Evolutionary conservation across 2,888 invertebrate species (phyloP).

Genomic region (Listrodromus nycthemerus): DNA sequence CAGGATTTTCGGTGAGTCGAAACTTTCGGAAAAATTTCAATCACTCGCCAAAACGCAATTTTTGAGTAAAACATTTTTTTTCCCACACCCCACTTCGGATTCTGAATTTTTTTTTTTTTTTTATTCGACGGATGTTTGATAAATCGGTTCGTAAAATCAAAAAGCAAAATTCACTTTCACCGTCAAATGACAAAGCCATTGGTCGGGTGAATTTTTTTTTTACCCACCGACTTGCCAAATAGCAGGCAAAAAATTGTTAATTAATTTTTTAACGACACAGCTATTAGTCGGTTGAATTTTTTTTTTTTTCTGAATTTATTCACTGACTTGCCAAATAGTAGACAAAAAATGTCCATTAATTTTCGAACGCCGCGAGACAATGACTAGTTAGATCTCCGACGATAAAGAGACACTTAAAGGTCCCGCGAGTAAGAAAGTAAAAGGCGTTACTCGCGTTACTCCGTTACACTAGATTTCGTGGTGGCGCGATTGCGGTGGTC

Average conservation of each 20-base stretch:
- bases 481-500: slow-evolving; percentile 11
- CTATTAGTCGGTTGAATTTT: neutral
- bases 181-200: neutral
- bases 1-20: neutral
- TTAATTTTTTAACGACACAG: slow-evolving; percentile 40
- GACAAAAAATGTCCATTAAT: slow-evolving; percentile 44
- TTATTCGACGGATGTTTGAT: neutral
- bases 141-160: neutral
- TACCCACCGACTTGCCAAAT: neutral
- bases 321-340: neutral
- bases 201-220: neutral
- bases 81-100: no score
- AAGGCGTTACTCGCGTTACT: slow-evolving; percentile 27
- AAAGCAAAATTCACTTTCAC: neutral
- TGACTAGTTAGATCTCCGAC: slow-evolving; percentile 43
- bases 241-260: slow-evolving; percentile 26
- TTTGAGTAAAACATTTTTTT: no score
- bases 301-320: slow-evolving; percentile 12
- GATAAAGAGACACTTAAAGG: slow-evolving; percentile 24
- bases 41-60: no score
- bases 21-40: neutral
- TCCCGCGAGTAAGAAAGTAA: slow-evolving; percentile 43
- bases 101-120: no score
- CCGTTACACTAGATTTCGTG: slow-evolving; percentile 49
- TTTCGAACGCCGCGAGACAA: slow-evolving; percentile 51